Conservation (phyloP, 2,888 invertebrate species). For the Xestobium rufovillosum region DNA sequence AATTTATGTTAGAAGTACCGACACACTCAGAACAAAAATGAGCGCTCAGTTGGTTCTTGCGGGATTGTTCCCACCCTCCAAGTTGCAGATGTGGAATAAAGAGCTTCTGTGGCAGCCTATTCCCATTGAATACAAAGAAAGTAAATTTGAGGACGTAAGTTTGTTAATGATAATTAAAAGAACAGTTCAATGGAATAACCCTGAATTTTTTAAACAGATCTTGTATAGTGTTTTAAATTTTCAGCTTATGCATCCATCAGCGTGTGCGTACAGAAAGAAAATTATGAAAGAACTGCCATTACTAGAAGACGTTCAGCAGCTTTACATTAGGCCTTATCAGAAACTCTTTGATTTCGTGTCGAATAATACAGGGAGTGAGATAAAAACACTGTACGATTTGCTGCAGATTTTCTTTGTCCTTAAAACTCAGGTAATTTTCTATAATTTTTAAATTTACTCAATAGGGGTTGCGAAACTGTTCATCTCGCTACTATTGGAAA, state of each 20-base stretch:
- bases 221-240: too few relatives aligned
- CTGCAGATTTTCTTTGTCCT: background rate
- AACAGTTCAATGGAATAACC: background rate
- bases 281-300: background rate
- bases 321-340: background rate
- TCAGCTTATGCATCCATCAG: background rate
- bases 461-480: too few relatives aligned
- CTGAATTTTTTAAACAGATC: background rate
- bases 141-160: slow-evolving; percentile 25
- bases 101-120: slow-evolving; percentile 60
- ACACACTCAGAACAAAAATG: slow-evolving; percentile 63
- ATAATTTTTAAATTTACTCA: too few relatives aligned
- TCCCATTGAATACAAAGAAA: slow-evolving; percentile 23
- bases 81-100: slow-evolving; percentile 49
- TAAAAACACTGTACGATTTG: background rate
- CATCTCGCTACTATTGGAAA: too few relatives aligned
- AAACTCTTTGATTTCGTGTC: background rate
- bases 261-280: background rate
- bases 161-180: too few relatives aligned
- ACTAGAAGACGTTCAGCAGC: background rate
- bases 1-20: slow-evolving; percentile 58
- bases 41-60: slow-evolving; percentile 59
- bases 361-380: background rate
- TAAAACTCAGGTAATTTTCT: background rate
- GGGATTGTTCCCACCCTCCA: slow-evolving; percentile 56